A percentile compares a stretch with the other conserved stretches of the same genome.
These are phyloP conservation scores for Bufo gargarizans DNA, from an alignment of 2,113 vertebrate species.

Conservation along the genomic window DNA sequence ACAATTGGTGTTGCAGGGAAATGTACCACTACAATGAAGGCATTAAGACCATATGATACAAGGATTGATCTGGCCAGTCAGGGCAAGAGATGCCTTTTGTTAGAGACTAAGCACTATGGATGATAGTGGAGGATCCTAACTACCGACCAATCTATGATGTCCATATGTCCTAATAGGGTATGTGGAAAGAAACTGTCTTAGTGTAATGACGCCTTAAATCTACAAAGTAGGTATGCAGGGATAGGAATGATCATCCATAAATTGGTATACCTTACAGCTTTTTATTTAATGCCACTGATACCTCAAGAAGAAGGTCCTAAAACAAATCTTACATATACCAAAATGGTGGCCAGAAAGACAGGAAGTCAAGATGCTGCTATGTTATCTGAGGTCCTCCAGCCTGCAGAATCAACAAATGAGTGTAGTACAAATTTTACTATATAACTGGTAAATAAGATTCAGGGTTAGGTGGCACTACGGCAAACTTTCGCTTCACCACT, in stretches of 20 bases:
- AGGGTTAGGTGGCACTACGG: too few species aligned
- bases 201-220: neutral
- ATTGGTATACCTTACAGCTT: too few species aligned
- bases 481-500: too few species aligned
- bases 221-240: neutral
- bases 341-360: too few species aligned
- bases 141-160: neutral
- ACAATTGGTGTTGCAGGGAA: too few species aligned
- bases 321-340: too few species aligned
- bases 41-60: neutral
- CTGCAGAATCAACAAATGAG: neutral
- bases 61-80: neutral
- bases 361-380: too few species aligned
- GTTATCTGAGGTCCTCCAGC: too few species aligned
- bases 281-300: too few species aligned
- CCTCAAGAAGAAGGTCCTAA: too few species aligned
- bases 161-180: neutral
- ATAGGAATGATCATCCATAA: neutral
- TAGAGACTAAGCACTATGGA: neutral
- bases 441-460: too few species aligned
- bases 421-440: neutral
- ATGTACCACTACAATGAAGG: too few species aligned
- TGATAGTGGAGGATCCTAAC: neutral
- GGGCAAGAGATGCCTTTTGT: neutral
- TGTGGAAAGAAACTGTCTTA: neutral